Evolutionary conservation across 2,797 vertebrate genomes (phyloP).

Genomic region (Sphenodon punctatus): DNA sequence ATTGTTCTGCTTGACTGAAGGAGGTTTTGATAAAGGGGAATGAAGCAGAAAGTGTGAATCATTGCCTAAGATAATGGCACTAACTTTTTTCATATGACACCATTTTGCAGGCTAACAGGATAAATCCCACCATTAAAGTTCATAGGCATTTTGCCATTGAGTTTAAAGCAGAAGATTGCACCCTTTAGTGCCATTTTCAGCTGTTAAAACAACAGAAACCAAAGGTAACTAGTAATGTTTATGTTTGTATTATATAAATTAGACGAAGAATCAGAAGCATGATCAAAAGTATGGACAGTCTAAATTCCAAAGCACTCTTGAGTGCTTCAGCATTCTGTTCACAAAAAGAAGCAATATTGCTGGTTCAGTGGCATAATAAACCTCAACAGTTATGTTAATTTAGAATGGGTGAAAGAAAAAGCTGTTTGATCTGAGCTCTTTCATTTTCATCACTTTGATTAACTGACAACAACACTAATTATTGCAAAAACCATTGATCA

Average conservation of each 20-base stretch:
- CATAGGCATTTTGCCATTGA: too few species aligned
- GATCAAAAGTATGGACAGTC: neutral
- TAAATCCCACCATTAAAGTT: too few species aligned
- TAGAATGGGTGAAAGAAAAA: constrained; percentile 55
- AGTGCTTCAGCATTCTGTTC: neutral
- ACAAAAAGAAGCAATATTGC: constrained; percentile 2
- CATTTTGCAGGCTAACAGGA: too few species aligned
- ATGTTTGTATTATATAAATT: neutral
- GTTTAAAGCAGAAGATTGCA: too few species aligned
- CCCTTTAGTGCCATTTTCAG: neutral
- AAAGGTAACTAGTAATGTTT: neutral
- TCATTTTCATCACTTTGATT: constrained; percentile 62
- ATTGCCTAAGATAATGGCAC: too few species aligned
- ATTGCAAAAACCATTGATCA: constrained; percentile 65
- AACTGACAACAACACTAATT: constrained; percentile 65
- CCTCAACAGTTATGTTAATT: constrained; percentile 53
- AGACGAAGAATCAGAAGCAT: neutral
- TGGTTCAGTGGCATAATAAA: constrained; percentile 13
- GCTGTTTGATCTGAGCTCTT: constrained; percentile 66
- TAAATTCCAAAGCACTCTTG: constrained; percentile 1
- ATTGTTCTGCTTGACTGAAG: too few species aligned
- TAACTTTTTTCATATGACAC: too few species aligned
- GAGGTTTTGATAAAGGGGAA: too few species aligned
- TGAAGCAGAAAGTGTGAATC: too few species aligned
- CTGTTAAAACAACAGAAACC: neutral